phyloP scores from a whole-genome alignment of 2,888 invertebrate species.

The Biston stratarius region DNA sequence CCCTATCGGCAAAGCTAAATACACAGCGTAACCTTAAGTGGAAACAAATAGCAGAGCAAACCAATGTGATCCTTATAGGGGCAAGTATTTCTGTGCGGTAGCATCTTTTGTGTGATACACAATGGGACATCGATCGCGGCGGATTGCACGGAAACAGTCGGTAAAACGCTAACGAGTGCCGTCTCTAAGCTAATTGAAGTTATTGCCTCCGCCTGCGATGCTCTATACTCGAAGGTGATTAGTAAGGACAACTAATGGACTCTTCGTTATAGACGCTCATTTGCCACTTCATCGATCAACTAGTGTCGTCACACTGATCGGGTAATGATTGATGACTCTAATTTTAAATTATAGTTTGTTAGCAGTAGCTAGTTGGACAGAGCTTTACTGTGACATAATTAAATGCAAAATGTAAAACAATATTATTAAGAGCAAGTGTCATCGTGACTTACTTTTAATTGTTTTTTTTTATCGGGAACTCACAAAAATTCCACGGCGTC shows the following conservation, averaged over 20 bases:
- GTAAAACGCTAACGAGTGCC: constrained; percentile 73
- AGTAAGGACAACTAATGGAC: constrained; percentile 61
- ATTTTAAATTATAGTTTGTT: constrained; percentile 46
- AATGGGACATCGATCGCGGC: constrained; percentile 79
- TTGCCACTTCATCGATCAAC: constrained; percentile 71
- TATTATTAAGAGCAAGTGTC: too few relatives aligned
- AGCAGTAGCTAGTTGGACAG: constrained; percentile 15
- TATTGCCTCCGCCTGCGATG: constrained; percentile 58
- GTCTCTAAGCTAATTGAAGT: constrained; percentile 75
- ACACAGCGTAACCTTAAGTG: constrained; percentile 58
- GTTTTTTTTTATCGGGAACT: too few relatives aligned
- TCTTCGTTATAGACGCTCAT: constrained; percentile 60
- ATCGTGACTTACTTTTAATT: too few relatives aligned
- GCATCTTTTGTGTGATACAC: constrained; percentile 80
- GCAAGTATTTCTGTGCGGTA: constrained; percentile 72
- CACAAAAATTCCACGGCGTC: too few relatives aligned
- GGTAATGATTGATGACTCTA: constrained; percentile 64
- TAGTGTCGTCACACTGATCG: constrained; percentile 58
- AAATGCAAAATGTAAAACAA: too few relatives aligned
- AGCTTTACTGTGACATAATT: constrained; percentile 3
- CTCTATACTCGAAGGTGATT: constrained; percentile 53
- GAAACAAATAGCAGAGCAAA: constrained; percentile 73
- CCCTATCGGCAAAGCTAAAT: constrained; percentile 46
- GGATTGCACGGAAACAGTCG: constrained; percentile 70
- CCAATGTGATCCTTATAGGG: constrained; percentile 72